Conservation (phyloP, 2,113 vertebrate genomes). For the Percina caprodes region DNA sequence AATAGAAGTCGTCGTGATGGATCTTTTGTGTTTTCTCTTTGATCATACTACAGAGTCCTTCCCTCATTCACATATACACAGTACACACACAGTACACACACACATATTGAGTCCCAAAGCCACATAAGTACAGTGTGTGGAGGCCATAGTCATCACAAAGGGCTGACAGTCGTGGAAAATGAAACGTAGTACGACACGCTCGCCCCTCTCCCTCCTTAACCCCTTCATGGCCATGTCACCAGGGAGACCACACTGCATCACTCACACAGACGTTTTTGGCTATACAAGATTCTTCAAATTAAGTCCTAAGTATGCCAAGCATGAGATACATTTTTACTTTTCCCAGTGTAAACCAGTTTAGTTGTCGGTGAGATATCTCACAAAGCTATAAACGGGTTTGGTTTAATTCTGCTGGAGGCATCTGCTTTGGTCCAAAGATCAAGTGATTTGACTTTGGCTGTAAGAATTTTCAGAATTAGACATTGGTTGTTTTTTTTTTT, state of each 20-base stretch:
- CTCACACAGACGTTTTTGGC: conserved; percentile 3
- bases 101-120: conserved; percentile 48
- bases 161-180: conserved; percentile 75
- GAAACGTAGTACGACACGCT: conserved; percentile 51
- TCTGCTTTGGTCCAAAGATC: not conserved
- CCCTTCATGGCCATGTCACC: conserved; percentile 30
- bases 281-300: not conserved
- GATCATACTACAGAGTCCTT: conserved; percentile 35
- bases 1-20: conserved; percentile 24
- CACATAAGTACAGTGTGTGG: conserved; percentile 71
- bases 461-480: not conserved
- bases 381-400: not conserved
- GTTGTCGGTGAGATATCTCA: not conserved
- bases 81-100: conserved; percentile 13
- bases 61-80: conserved; percentile 41
- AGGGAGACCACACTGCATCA: not conserved
- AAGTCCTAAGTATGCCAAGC: not conserved
- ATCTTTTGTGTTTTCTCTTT: conserved; percentile 47
- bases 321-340: not conserved
- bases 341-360: not conserved
- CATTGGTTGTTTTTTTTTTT: not conserved
- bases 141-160: conserved; percentile 71
- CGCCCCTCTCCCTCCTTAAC: conserved; percentile 47
- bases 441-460: not conserved
- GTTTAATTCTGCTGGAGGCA: not conserved